Base-by-base conservation (phyloP, 1,140 invertebrate genomes). In the Sycophaga agraensis region DNA sequence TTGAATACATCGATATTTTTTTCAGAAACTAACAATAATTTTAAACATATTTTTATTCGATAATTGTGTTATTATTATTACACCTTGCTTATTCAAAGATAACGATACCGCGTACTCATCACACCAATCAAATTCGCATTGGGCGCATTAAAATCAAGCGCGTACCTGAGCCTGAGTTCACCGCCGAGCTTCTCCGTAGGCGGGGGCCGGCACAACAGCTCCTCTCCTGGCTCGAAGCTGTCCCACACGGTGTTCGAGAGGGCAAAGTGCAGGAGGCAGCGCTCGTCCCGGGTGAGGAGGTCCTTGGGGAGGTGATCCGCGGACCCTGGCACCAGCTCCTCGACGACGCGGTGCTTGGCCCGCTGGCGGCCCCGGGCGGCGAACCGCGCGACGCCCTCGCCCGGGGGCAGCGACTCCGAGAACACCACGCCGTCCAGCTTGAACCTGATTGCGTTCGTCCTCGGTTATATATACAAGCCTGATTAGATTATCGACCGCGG, bases 351-450 rank as follows among this genome's bases (percentile, higher is more conserved):
- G 62, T 84, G 84, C 68, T 82, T 85, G 40, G 80, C 71, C 59
- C 84, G 86, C 21, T 61, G 49, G 2, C 28, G 12, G 4, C 59
- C 59, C 1, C 40, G 17, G 1, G 49, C 59, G 4, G 40, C 28
- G 37, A 31, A 61, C 0, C 50, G 14, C 26, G 54, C 31, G 0
- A 86, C 60, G 22, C 81, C 77, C 14, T 83, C 77, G 4, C 75
- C 79, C 65, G 82, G 75, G 22, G 77, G 66, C 2, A 77, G 60
- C 26, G 78, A 73, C 4, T 75, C 70, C 17, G 82, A 75, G 57
- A 79, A 70, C 70, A 84, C 79, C 53, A 89, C 83, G 2, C 87
- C 87, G 72, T 88, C 87, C 28, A 87, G 76, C 37, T 86, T 82
- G 50, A 86, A 79, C 66, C 86, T 24, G 28, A 31, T 31, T 6